phyloP scores from a whole-genome alignment of 2,113 vertebrate genomes.

The Myotis davidii region DNA sequence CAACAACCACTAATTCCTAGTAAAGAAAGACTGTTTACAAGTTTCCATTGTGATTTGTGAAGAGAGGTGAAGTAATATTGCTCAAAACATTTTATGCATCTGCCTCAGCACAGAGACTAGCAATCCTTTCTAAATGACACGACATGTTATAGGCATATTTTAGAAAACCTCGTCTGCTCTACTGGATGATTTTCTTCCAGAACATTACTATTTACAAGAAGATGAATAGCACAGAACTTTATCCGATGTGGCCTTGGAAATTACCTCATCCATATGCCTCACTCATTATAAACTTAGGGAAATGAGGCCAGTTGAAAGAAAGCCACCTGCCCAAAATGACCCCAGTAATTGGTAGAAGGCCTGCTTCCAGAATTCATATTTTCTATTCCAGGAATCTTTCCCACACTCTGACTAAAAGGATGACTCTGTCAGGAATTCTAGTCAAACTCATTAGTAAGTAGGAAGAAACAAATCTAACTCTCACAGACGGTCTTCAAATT shows the following conservation, averaged over 20 bases:
- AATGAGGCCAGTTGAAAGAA: slow-evolving; percentile 12
- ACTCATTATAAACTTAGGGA: slow-evolving; percentile 26
- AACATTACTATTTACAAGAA: slow-evolving; percentile 32
- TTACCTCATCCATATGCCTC: not conserved
- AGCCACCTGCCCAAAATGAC: slow-evolving; percentile 42
- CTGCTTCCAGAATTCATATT: not conserved
- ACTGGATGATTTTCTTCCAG: not conserved
- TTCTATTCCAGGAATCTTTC: slow-evolving; percentile 15
- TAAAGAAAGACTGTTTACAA: not conserved
- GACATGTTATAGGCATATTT: not conserved
- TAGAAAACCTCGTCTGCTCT: not conserved
- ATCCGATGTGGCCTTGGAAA: slow-evolving; percentile 50
- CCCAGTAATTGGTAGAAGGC: not conserved
- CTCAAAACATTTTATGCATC: not conserved
- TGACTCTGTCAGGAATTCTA: slow-evolving; percentile 24
- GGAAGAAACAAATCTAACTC: slow-evolving; percentile 28
- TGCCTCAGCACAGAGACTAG: not conserved
- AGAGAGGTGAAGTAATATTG: not conserved
- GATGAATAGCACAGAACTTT: slow-evolving; percentile 1
- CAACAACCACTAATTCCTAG: not conserved
- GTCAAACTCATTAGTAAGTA: slow-evolving; percentile 33
- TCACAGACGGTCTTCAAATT: slow-evolving; percentile 28
- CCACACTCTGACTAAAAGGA: not conserved
- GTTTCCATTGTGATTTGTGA: not conserved
- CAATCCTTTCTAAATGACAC: not conserved